Evolutionary conservation across 2,797 vertebrate genomes (phyloP).

Genomic region (Heteromormyrus szaboi): DNA sequence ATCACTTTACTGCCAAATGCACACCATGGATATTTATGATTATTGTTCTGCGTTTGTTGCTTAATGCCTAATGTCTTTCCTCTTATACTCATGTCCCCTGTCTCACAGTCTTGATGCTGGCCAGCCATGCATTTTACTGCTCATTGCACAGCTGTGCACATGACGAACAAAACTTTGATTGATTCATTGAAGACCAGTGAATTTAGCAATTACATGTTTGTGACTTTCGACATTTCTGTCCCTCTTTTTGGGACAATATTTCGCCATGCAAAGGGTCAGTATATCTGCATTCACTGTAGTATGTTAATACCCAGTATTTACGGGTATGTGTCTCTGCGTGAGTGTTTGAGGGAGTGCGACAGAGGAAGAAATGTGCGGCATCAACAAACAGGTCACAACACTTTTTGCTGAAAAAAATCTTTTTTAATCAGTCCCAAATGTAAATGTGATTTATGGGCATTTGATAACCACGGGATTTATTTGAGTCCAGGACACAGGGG

Average conservation of each 20-base stretch:
- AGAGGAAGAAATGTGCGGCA: no score
- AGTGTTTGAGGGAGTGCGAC: neutral
- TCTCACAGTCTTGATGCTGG: neutral
- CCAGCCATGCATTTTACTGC: neutral
- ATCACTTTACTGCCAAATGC: neutral
- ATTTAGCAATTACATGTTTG: neutral
- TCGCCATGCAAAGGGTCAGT: neutral
- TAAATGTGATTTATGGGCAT: slow-evolving; percentile 15
- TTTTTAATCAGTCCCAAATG: slow-evolving; percentile 3
- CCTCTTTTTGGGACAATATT: neutral
- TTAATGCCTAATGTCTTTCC: neutral
- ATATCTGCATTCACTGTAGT: no score
- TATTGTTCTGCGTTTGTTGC: neutral
- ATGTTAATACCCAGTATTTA: neutral
- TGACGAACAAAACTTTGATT: neutral
- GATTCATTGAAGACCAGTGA: neutral
- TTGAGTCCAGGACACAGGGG: neutral
- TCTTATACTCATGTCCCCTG: neutral
- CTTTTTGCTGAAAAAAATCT: neutral
- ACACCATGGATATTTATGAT: neutral
- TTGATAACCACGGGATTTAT: neutral
- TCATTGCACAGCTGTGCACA: neutral
- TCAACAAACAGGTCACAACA: neutral
- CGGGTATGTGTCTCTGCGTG: neutral
- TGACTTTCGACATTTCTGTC: neutral